Evolutionary conservation across 2,797 vertebrate species (phyloP), one percentile per base, ranked within the genome.

Genomic region (Gorsachius magnificus): DNA sequence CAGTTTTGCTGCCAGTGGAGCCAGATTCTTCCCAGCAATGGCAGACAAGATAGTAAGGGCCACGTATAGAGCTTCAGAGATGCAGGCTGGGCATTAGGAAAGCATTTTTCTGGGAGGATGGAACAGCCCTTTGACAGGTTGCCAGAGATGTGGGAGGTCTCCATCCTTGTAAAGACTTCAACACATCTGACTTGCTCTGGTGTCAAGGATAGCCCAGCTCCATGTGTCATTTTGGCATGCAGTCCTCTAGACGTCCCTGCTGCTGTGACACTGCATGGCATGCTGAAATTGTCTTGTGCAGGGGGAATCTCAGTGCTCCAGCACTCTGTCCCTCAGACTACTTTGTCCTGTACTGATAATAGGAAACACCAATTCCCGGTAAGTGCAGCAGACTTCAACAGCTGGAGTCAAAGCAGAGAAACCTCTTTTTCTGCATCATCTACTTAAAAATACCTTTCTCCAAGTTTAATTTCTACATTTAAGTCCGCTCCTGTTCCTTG

Each of bases 241-340:
- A 38, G 50, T 16, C 36, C 75, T 80, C 25, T 7, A 26, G 36
- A 9, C 1, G 1, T 21, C 41, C 46, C 38, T 72, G 53, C 53
- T 51, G 90, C 66, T 22, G 0, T 50, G 65, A 29, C 41, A 56
- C 16, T 8, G 48, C 1, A 1, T 19, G 53, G 26, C 38, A 16
- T 8, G 6, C 31, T 12, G 35, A 4, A 26, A 12, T 9, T 6
- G 36, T 50, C n/a, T 16, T 2, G 26, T 17, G 57, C 16, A 13
- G 33, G 41, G 7, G 46, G 16, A 65, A 11, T 50, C 57, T n/a
- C 1, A 0, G 4, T 5, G 13, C 9, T 5, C 54, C 29, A 13
- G 51, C 41, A 3, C 13, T 5, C 76, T 29, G 36, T 14, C 35
- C 38, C 19, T 71, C 46, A 7, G 48, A 14, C 65, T 41, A n/a